Evolutionary conservation across 2,888 invertebrate species (phyloP).

Genomic region (Strigamia transsilvanica): DNA sequence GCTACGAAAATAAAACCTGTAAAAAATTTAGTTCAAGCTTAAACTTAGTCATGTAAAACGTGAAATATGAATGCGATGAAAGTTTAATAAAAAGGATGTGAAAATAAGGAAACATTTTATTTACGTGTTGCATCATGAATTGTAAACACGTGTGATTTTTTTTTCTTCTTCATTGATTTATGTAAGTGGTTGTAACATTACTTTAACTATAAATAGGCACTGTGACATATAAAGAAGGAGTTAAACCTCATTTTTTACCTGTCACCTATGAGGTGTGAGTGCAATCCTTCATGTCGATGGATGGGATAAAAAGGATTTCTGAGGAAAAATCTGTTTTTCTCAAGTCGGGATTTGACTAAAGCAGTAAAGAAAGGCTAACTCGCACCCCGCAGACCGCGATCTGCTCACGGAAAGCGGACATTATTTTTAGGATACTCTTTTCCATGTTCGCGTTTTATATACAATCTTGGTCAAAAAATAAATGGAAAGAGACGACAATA

Average conservation of each 20-base stretch:
- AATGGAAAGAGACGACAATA: too few species aligned
- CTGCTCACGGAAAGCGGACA: background rate
- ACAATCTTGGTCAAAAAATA: too few species aligned
- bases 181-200: background rate
- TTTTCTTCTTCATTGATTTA: background rate
- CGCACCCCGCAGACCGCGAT: background rate
- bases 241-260: constrained; percentile 30
- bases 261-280: constrained; percentile 3
- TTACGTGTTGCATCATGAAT: constrained; percentile 32
- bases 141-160: constrained; percentile 15
- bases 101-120: constrained; percentile 34
- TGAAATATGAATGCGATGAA: constrained; percentile 25
- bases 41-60: constrained; percentile 31
- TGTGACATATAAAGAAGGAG: constrained; percentile 9
- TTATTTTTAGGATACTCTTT: background rate
- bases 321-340: constrained; percentile 4
- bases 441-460: background rate
- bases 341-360: background rate
- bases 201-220: background rate
- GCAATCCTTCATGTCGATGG: background rate
- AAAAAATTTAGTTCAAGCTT: constrained; percentile 2
- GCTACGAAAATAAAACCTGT: background rate
- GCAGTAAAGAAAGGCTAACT: background rate
- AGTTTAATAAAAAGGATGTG: constrained; percentile 34
- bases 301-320: background rate